phyloP scores from a whole-genome alignment of 2,113 vertebrate genomes.

The Spermophilus dauricus region DNA sequence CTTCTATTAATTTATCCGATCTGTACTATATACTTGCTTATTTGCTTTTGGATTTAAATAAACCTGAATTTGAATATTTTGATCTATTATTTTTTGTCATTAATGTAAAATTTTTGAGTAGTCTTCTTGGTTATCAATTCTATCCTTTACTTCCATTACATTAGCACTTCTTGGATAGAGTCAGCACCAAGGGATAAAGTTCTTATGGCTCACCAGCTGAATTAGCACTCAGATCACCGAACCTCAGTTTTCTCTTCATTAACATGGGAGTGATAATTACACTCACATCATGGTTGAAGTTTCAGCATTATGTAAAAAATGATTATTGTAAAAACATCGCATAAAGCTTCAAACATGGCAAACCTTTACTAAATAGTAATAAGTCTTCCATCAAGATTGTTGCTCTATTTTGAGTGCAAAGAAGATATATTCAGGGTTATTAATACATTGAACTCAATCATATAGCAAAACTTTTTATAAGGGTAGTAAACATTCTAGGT shows the following conservation, averaged over 20 bases:
- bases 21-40: not conserved
- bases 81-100: not conserved
- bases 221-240: not conserved
- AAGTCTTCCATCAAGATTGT: not conserved
- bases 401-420: slow-evolving; percentile 11
- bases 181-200: not conserved
- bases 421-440: not conserved
- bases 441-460: slow-evolving; percentile 24
- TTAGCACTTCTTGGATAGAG: not conserved
- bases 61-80: not conserved
- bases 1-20: not conserved
- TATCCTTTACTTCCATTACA: not conserved
- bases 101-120: not conserved
- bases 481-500: not conserved
- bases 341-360: not conserved
- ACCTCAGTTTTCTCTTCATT: slow-evolving; percentile 40
- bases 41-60: slow-evolving; percentile 9
- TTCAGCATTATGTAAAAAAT: not conserved
- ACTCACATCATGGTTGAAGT: not conserved
- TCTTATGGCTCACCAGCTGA: not conserved
- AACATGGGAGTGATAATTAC: not conserved
- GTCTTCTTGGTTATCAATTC: not conserved
- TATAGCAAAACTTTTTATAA: not conserved
- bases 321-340: slow-evolving; percentile 13
- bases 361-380: not conserved